Base-by-base conservation (phyloP, 2,797 vertebrate genomes). In the Sebastes vulpes region DNA sequence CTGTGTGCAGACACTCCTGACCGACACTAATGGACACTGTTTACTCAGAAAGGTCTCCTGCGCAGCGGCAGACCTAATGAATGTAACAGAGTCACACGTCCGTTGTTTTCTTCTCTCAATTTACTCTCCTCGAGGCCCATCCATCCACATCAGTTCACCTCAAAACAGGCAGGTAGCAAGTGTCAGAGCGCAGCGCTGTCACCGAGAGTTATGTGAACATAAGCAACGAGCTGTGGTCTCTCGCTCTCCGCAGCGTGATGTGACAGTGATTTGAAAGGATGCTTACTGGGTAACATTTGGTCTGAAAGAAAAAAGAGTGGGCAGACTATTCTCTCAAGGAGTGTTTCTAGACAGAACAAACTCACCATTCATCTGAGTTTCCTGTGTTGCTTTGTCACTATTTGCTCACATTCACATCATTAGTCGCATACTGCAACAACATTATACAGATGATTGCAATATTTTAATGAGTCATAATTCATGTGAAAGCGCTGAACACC, bases 191-290 rank as follows among this genome's bases (percentile, higher is more conserved):
- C 38, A 32, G 61, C 83, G 14, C 77, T 74, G 77, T 75, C 78
- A 50, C 59, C 2, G 3, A 4, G 69, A 50, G 61, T 38, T 23
- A 32, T n/a, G 42, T 35, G 20, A 73, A 69, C 42, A 38, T 1
- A 9, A 72, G 82, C 58, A 28, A 20, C 8, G 35, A 81, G 59
- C 42, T 21, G 69, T 63, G 8, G 31, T 46, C 53, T 64, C 29
- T 68, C 56, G 20, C 25, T 50, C 76, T 68, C 42, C 6, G 31
- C 9, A 25, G 18, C 4, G 2, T 66, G 25, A 72, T 50, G 65
- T 77, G 76, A 84, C 59, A 46, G 77, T 57, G 67, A 75, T 74
- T 75, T 54, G 60, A 77, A 63, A 35, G n/a, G 75, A 82, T 35
- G 72, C 23, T 71, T 60, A 52, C 26, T 61, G 48, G 52, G 59